Evolutionary conservation across 2,113 vertebrate genomes (phyloP), one percentile per base, ranked within the genome.

Genomic region (Xyliphius kryptos): DNA sequence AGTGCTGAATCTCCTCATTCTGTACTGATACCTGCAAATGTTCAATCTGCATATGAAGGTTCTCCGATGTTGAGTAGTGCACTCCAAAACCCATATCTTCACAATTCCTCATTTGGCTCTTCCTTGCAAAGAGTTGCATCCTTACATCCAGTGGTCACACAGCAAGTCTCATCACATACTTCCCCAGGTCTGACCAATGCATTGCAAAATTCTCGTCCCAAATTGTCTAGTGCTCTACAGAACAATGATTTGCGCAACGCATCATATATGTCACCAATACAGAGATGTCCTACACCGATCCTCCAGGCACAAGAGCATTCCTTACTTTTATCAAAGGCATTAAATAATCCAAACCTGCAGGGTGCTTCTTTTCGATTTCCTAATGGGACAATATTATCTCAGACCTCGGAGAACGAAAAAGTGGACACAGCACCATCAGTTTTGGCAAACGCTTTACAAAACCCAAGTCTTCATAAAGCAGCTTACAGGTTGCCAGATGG

Each of bases 181-280:
- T 68, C 72, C 40, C 58, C 73, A 26, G 41, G 32, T 14, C 17
- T 71, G 50, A 15, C 41, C 22, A 68, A 62, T 38, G 61, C 73
- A 10, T 38, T 74, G 50, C 53, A 71, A 62, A 71, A 66, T 59
- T 44, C 73, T 49, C 43, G n/a, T 53, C 38, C 40, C 75, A 72
- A 19, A 57, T 40, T 77, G 46, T 82, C 77, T 43, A 68, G 6
- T n/a, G 64, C 66, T 2, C 60, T 72, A 11, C 79, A 80, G 60
- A 83, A 81, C 62, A 77, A 80, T 52, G 68, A 82, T 55, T 16
- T 80, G n/a, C 80, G 77, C 37, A 79, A 83, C 71, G 58, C 61
- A 14, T 69, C 66, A 51, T 79, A 75, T 58, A 68, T 61, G 11
- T 69, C 76, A 57, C 55, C 79, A 66, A 60, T 81, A 68, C 81